Evolutionary conservation across 2,797 vertebrate genomes (phyloP), one percentile per base, ranked within the genome.

Genomic region (Botia kubotai): DNA sequence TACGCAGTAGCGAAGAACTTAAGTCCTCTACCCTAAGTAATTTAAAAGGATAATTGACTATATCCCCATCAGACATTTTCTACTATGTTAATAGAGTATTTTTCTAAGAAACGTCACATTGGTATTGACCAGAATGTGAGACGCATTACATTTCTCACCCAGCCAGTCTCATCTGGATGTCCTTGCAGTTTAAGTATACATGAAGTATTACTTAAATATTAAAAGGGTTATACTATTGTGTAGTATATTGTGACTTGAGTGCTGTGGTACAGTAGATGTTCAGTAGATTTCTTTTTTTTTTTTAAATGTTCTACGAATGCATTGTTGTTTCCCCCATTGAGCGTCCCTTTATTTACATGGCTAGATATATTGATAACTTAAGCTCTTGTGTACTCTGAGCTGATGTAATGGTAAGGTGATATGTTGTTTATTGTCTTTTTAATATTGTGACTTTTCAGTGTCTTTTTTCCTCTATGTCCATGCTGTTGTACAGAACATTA

Each of bases 401-500:
- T 69, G 76, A 33, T n/a, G 57, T 69, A 73, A 48, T 70, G 63
- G 58, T 85, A 62, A 81, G 57, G 75, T 86, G 65, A 63, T 81
- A 58, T 85, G 71, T 72, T 53, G 84, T 87, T 89, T 82, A 79
- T 65, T 86, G 84, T 87, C 80, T 83, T 87, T 36, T 80, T 83
- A 80, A 85, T 87, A 85, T 87, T 87, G 86, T 80, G 73, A 79
- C 81, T 88, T 91, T 92, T 89, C 87, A 80, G 69, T 90, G 84
- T 90, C 83, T 85, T 84, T 87, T 33, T 86, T 91, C 83, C 80
- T 83, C 46, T 86, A 78, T 81, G 86, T 83, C 82, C 73, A 88
- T 86, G 67, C 84, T 88, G 65, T 84, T 93, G 92, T 92, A 91
- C 89, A 91, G 85, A 89, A 87, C 84, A 85, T 91, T 91, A 88